Evolutionary conservation across 2,888 invertebrate genomes (phyloP).

Genomic region (Polia nebulosa): DNA sequence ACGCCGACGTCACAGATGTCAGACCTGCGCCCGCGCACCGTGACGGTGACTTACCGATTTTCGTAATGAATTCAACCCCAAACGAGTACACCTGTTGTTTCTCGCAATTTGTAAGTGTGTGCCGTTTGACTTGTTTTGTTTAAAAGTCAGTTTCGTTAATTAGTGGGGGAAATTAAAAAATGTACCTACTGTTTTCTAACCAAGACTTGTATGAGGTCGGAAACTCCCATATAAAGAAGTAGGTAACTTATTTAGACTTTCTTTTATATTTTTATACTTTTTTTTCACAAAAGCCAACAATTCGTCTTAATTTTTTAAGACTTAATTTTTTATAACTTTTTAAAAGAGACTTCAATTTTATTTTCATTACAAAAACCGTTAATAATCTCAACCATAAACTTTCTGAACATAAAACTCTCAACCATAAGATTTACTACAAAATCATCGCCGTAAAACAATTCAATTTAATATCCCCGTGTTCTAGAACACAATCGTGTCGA

Average conservation of each 20-base stretch:
- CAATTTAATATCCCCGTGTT: slow-evolving; percentile 57
- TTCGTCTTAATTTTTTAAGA: too few species aligned
- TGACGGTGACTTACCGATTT: slow-evolving; percentile 90
- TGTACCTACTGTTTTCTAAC: too few species aligned
- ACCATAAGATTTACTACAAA: slow-evolving; percentile 17
- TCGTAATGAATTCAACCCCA: slow-evolving; percentile 81
- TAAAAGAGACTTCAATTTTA: background rate
- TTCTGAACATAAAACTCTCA: background rate
- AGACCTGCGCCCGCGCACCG: slow-evolving; percentile 82
- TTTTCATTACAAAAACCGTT: background rate
- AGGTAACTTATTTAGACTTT: too few species aligned
- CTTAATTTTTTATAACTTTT: too few species aligned
- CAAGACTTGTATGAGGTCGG: too few species aligned
- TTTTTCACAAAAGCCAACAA: background rate
- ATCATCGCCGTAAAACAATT: slow-evolving; percentile 50
- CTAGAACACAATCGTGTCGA: slow-evolving; percentile 65
- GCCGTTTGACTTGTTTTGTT: slow-evolving; percentile 44
- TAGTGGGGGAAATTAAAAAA: background rate
- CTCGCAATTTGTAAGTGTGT: slow-evolving; percentile 67
- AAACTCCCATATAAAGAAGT: too few species aligned
- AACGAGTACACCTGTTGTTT: slow-evolving; percentile 84
- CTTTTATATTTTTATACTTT: too few species aligned
- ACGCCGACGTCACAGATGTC: slow-evolving; percentile 83
- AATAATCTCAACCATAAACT: background rate
- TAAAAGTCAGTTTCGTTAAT: slow-evolving; percentile 31